A percentile compares a stretch with the other conserved stretches of the same genome.
phyloP scores from a whole-genome alignment of 2,888 invertebrate genomes.

The Drosophila peninsularis region DNA sequence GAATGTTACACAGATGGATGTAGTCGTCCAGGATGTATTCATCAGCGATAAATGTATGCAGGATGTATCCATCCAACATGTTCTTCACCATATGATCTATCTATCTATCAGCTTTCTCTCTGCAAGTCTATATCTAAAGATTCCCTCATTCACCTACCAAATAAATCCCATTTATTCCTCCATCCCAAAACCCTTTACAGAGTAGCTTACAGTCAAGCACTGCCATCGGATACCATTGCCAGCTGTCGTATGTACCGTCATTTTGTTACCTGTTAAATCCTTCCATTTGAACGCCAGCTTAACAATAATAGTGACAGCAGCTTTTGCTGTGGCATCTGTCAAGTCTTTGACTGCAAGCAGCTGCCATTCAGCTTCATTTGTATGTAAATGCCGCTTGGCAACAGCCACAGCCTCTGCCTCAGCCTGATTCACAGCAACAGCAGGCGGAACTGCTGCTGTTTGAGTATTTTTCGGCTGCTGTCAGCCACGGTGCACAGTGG shows the following conservation, averaged over 20 bases:
- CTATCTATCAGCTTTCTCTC: too few relatives aligned
- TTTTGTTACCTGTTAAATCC: slow-evolving; percentile 54
- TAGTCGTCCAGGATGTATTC: too few relatives aligned
- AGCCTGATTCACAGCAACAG: slow-evolving; percentile 4
- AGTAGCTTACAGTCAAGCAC: background rate
- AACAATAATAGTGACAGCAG: slow-evolving; percentile 40
- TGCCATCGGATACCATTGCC: background rate
- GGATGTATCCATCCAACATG: too few relatives aligned
- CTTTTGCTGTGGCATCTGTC: slow-evolving; percentile 25
- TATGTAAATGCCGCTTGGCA: slow-evolving; percentile 57
- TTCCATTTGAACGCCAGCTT: slow-evolving; percentile 63
- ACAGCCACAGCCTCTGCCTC: slow-evolving; percentile 14
- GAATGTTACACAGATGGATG: too few relatives aligned
- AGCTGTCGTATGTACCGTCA: slow-evolving; percentile 25
- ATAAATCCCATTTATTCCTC: too few relatives aligned
- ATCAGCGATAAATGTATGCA: too few relatives aligned
- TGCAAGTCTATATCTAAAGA: too few relatives aligned
- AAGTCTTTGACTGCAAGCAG: slow-evolving; percentile 37
- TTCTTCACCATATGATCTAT: too few relatives aligned
- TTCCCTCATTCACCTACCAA: too few relatives aligned
- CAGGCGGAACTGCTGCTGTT: slow-evolving; percentile 17
- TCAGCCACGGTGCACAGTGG: slow-evolving; percentile 17
- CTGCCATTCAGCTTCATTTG: slow-evolving; percentile 61
- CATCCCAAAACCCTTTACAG: background rate
- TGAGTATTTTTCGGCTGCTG: slow-evolving; percentile 9